Conservation (phyloP, 2,888 invertebrate species). For the Thecocarcelia acutangulata region DNA sequence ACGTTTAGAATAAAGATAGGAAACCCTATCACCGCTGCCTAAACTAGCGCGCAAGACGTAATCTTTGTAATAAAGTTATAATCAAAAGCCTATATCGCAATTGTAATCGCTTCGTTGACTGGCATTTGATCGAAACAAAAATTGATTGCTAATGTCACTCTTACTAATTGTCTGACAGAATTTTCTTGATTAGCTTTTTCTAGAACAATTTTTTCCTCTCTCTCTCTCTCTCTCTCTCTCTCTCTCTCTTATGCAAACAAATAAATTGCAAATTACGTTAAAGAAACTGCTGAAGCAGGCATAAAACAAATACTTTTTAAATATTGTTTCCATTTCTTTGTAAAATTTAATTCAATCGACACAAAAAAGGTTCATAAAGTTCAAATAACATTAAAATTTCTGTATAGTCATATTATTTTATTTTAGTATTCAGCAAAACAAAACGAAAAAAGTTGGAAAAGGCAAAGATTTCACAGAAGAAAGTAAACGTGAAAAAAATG, state of each 20-base stretch:
- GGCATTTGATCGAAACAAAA: too few species aligned
- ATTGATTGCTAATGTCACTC: too few species aligned
- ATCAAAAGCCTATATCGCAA: too few species aligned
- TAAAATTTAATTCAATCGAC: constrained; percentile 19
- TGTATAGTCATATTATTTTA: constrained; percentile 24
- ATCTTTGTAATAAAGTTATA: too few species aligned
- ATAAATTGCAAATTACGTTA: not conserved
- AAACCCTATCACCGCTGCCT: too few species aligned
- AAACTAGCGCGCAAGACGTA: too few species aligned
- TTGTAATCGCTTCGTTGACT: too few species aligned
- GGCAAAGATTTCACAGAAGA: constrained; percentile 25
- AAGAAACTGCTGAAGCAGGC: not conserved
- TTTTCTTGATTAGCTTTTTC: not conserved
- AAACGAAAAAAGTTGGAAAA: not conserved
- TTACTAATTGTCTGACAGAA: too few species aligned
- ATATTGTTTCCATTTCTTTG: constrained; percentile 5
- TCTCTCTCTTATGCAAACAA: not conserved
- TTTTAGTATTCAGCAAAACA: not conserved
- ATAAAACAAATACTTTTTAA: constrained; percentile 11
- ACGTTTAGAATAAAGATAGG: too few species aligned
- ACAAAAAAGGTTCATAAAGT: constrained; percentile 42
- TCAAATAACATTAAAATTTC: constrained; percentile 27
- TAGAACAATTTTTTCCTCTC: constrained; percentile 8
- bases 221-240: not conserved
- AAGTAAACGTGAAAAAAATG: constrained; percentile 20